phyloP scores from a whole-genome alignment of 2,113 vertebrate genomes.

The Xenopus tropicalis region UCB_Xtro_10.0 CM004444.2:135801001-135801500 shows the following conservation, averaged over 20 bases:
- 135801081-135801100: no score
- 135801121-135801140: no score
- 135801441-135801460: not conserved
- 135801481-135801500: no score
- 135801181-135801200: not conserved
- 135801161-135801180: not conserved
- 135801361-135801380: conserved; percentile 3
- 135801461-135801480: no score
- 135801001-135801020: no score
- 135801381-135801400: conserved; percentile 18
- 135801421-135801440: conserved; percentile 12
- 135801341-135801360: not conserved
- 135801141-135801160: no score
- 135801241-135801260: conserved; percentile 3
- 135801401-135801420: not conserved
- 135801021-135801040: no score
- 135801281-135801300: conserved; percentile 7
- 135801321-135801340: not conserved
- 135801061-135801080: no score
- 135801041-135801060: no score
- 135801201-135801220: not conserved
- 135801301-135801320: not conserved
- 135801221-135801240: conserved; percentile 3
- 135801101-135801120: no score
- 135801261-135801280: conserved; percentile 14